These are phyloP conservation scores for Furcifer pardalis DNA, from an alignment of 2,797 vertebrate species.

Conservation along the genomic window DNA sequence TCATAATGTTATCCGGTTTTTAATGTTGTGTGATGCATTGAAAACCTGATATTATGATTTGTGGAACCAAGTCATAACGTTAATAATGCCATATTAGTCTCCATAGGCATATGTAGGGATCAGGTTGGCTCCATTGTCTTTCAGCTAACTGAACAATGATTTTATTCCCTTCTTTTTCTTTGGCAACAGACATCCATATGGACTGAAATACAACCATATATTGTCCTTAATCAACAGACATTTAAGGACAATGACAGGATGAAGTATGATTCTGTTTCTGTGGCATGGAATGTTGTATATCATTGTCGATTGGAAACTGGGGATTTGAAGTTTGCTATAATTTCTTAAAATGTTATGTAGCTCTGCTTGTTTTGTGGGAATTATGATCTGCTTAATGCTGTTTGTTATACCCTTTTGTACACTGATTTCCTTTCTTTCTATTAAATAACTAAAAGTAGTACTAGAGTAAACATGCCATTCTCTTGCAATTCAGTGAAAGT, in stretches of 20 bases:
- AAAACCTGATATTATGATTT: too few species aligned
- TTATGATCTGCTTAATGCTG: neutral
- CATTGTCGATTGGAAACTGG: conserved; percentile 23
- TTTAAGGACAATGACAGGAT: conserved; percentile 29
- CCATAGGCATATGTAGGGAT: too few species aligned
- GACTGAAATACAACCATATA: neutral
- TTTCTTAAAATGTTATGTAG: neutral
- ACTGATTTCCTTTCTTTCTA: too few species aligned
- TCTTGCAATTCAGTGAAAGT: neutral
- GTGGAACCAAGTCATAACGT: too few species aligned
- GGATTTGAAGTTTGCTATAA: neutral
- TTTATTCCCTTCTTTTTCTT: neutral
- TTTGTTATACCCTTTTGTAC: neutral
- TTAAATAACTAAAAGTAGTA: too few species aligned
- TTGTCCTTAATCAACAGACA: conserved; percentile 19
- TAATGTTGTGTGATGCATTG: too few species aligned
- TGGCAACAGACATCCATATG: neutral
- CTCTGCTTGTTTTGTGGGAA: neutral
- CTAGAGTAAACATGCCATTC: neutral
- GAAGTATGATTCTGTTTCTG: conserved; percentile 23
- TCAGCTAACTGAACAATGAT: neutral
- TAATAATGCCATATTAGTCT: too few species aligned
- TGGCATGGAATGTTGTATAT: conserved; percentile 6
- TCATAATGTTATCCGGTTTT: too few species aligned
- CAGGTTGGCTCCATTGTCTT: too few species aligned